These are phyloP conservation scores for Atrichornis clamosus DNA, from an alignment of 2,113 vertebrate species.

Conservation along the genomic window DNA sequence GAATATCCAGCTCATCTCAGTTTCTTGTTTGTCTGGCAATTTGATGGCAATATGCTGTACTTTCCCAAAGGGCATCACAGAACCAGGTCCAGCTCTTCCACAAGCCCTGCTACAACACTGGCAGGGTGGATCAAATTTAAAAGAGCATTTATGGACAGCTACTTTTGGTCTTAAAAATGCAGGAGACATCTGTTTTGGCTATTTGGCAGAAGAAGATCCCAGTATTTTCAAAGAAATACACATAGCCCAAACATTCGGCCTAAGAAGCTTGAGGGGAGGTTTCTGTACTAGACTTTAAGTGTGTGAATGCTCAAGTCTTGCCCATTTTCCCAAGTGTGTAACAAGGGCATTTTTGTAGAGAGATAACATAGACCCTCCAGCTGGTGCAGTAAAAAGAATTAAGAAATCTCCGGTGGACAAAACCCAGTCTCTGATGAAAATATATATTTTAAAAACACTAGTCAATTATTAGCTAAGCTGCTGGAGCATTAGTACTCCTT, in stretches of 20 bases:
- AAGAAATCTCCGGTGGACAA: background rate
- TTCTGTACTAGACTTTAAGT: background rate
- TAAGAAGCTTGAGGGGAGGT: background rate
- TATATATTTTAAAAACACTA: background rate
- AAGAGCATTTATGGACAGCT: background rate
- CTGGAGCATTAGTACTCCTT: background rate
- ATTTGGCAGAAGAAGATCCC: background rate
- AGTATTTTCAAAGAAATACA: background rate
- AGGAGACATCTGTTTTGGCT: background rate
- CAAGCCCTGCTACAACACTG: background rate
- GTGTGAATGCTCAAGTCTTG: background rate
- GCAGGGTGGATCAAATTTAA: background rate
- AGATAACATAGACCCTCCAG: background rate
- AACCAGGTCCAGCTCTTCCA: background rate
- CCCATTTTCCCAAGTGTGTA: background rate
- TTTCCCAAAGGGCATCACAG: background rate
- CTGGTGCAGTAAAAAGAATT: background rate
- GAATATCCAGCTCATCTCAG: background rate
- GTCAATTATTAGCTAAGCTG: constrained; percentile 56
- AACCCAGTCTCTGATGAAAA: background rate
- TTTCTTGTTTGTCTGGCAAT: background rate
- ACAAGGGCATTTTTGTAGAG: background rate
- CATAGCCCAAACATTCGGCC: background rate
- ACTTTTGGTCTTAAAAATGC: background rate
- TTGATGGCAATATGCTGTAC: background rate